Evolutionary conservation across 2,113 vertebrate species (phyloP).

Genomic region (Empidonax alnorum): DNA sequence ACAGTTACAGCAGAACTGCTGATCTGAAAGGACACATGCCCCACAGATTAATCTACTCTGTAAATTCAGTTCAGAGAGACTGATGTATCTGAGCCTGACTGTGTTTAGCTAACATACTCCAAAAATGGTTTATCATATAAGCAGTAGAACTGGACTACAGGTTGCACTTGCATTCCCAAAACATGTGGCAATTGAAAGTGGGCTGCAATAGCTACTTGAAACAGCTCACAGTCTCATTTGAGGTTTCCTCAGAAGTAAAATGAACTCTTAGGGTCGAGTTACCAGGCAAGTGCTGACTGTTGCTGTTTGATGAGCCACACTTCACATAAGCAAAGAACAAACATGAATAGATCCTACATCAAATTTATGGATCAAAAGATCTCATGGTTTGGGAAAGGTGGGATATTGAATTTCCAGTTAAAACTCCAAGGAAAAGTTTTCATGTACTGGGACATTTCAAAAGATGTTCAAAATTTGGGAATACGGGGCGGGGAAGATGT

Average conservation of each 20-base stretch:
- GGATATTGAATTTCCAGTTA: not conserved
- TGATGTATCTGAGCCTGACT: not conserved
- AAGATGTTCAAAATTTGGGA: not conserved
- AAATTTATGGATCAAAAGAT: not conserved
- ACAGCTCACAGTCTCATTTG: not conserved
- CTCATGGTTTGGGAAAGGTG: not conserved
- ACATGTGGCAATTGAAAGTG: not conserved
- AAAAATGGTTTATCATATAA: not conserved
- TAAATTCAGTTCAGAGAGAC: not conserved
- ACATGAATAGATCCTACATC: not conserved
- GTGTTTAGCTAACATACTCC: not conserved
- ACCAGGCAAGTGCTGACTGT: not conserved
- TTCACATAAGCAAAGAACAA: not conserved
- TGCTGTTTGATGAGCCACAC: not conserved
- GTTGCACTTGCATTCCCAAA: not conserved
- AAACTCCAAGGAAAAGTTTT: not conserved
- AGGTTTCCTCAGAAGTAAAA: not conserved
- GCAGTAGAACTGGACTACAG: not conserved
- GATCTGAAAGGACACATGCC: not conserved
- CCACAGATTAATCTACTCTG: not conserved
- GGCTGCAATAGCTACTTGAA: not conserved
- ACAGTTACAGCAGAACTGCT: not conserved
- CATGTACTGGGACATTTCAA: not conserved
- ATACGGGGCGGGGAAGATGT: rapidly evolving
- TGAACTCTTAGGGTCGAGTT: not conserved